These are phyloP conservation scores for Heteromormyrus szaboi DNA, from an alignment of 2,797 vertebrate species.

Conservation along the genomic window DNA sequence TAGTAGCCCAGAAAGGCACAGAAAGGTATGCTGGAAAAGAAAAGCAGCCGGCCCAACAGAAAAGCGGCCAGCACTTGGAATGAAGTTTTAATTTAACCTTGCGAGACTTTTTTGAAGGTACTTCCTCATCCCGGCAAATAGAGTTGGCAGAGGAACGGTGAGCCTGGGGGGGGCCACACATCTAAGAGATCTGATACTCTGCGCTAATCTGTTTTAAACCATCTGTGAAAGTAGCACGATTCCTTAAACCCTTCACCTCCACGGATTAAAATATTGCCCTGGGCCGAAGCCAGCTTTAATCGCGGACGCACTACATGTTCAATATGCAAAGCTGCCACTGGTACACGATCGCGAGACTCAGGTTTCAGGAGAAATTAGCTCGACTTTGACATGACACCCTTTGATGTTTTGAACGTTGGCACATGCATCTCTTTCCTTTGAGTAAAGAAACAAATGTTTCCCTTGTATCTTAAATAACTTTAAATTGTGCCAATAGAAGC, in stretches of 20 bases:
- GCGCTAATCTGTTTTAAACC: constrained; percentile 82
- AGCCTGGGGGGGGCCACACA: constrained; percentile 70
- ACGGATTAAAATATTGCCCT: constrained; percentile 72
- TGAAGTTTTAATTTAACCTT: constrained; percentile 79
- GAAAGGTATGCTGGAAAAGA: background rate
- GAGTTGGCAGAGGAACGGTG: constrained; percentile 73
- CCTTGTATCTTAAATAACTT: background rate
- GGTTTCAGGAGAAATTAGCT: background rate
- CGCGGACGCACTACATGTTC: constrained; percentile 39
- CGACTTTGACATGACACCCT: background rate
- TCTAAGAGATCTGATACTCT: constrained; percentile 71
- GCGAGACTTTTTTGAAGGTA: constrained; percentile 77
- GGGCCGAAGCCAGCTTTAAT: constrained; percentile 53
- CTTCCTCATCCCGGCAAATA: constrained; percentile 60
- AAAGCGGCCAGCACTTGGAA: constrained; percentile 47
- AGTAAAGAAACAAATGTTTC: background rate
- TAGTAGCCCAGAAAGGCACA: constrained; percentile 5
- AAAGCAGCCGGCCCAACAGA: constrained; percentile 26
- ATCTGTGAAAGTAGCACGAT: constrained; percentile 82
- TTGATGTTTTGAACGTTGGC: constrained; percentile 9
- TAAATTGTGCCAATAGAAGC: background rate
- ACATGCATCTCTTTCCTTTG: constrained; percentile 33
- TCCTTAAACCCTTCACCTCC: constrained; percentile 78
- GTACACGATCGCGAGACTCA: constrained; percentile 18
- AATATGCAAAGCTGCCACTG: constrained; percentile 41